A percentile compares a stretch with the other conserved stretches of the same genome.
Evolutionary conservation across 2,797 vertebrate species (phyloP).

Genomic region (Tympanoctomys barrerae): DNA sequence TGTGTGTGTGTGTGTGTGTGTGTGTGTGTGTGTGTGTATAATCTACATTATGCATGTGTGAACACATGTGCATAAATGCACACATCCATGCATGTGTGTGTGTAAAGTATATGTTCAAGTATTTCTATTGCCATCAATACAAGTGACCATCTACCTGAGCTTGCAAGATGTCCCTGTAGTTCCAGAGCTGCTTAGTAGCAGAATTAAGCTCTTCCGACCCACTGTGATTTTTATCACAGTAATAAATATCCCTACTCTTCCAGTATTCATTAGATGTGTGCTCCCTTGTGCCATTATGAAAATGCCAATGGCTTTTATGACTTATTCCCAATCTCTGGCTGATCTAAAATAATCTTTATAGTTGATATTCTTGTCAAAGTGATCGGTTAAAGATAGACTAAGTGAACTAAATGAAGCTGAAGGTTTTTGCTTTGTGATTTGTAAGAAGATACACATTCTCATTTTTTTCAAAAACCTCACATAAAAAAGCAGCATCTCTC

Average conservation of each 20-base stretch:
- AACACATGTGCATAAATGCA: neutral
- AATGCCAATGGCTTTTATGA: neutral
- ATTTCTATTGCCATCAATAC: neutral
- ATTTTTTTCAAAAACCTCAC: neutral
- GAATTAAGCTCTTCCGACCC: neutral
- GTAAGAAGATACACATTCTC: neutral
- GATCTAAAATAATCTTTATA: slow-evolving; percentile 41
- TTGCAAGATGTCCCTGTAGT: neutral
- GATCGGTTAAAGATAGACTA: neutral
- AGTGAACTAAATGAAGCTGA: neutral
- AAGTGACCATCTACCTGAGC: neutral
- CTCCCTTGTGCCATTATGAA: neutral
- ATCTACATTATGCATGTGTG: neutral
- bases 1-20: neutral
- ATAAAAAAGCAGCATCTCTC: neutral
- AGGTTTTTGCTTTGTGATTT: neutral
- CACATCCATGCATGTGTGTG: neutral
- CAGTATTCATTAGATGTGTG: neutral
- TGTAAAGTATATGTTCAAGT: neutral
- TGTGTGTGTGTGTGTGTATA: neutral
- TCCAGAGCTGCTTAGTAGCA: neutral
- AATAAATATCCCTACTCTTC: neutral
- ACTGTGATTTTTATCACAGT: neutral
- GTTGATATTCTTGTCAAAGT: neutral
- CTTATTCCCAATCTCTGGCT: neutral